phyloP scores from a whole-genome alignment of 1,140 invertebrate genomes.

The Acyrthosiphon pisum region DNA sequence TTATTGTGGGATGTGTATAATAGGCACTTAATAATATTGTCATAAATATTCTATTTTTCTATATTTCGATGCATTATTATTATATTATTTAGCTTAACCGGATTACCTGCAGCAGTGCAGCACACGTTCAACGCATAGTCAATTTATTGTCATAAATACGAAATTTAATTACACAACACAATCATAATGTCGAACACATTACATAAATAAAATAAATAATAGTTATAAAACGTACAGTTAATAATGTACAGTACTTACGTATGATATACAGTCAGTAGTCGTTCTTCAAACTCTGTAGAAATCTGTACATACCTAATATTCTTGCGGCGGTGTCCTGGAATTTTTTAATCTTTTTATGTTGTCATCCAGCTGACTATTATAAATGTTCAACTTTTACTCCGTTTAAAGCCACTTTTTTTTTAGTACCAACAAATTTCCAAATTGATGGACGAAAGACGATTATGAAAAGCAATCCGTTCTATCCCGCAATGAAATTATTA shows the following conservation, averaged over 20 bases:
- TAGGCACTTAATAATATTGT: background rate
- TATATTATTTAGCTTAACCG: background rate
- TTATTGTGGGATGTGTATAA: background rate
- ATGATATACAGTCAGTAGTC: background rate
- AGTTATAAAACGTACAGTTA: background rate
- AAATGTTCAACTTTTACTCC: conserved; percentile 4
- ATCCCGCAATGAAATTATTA: background rate
- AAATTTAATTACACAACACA: background rate
- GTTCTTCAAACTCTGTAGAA: background rate
- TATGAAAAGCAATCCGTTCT: background rate
- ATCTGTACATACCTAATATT: conserved; percentile 3
- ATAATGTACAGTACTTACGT: background rate
- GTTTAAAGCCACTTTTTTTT: background rate
- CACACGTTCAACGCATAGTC: background rate
- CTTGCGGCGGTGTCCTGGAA: background rate
- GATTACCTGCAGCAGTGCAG: background rate
- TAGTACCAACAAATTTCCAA: background rate
- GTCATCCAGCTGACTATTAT: background rate
- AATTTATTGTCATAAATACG: background rate
- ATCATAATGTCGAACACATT: background rate
- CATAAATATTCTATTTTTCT: background rate
- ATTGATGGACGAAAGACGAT: background rate
- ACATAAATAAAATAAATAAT: background rate
- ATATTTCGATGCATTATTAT: background rate
- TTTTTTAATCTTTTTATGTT: background rate